phyloP scores from a whole-genome alignment of 2,797 vertebrate genomes.

The Acipenser transmontanus region DNA sequence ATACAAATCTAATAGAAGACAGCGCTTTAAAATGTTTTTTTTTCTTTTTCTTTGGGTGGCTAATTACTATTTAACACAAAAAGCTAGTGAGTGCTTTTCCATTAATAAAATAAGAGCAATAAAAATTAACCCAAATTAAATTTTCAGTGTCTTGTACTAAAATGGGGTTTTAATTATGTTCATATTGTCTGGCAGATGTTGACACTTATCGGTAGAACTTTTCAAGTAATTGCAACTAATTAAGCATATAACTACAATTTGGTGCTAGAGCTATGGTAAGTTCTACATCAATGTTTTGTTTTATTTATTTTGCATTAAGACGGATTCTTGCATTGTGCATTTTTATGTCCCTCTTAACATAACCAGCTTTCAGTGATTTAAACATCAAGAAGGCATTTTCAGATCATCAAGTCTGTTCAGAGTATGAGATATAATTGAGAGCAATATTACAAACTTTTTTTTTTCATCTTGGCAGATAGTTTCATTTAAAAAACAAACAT shows the following conservation, averaged over 20 bases:
- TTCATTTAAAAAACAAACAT: conserved; percentile 21
- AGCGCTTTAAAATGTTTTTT: not conserved
- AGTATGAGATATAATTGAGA: conserved; percentile 1
- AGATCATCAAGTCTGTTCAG: conserved; percentile 11
- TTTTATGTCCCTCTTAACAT: conserved; percentile 15
- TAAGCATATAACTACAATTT: conserved; percentile 26
- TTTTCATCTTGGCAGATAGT: conserved; percentile 15
- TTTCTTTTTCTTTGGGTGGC: too few species aligned
- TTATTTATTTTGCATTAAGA: conserved; percentile 23
- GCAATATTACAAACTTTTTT: conserved; percentile 4
- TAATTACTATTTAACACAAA: not conserved
- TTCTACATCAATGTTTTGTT: too few species aligned
- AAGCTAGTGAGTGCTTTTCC: not conserved
- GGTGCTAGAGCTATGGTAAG: conserved; percentile 16
- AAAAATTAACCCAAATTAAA: conserved; percentile 21
- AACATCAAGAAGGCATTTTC: not conserved
- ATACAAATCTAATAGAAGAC: not conserved
- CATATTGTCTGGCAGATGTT: conserved; percentile 34
- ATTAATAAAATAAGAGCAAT: conserved; percentile 1
- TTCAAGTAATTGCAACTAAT: conserved; percentile 28
- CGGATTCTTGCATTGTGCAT: conserved; percentile 26
- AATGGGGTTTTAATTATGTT: conserved; percentile 37
- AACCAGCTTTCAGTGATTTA: conserved; percentile 15
- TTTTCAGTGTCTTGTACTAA: conserved; percentile 36
- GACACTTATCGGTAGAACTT: conserved; percentile 16